These are phyloP conservation scores for Himalopsyche tibetana DNA, from an alignment of 2,888 invertebrate genomes.

Conservation along the genomic window DNA sequence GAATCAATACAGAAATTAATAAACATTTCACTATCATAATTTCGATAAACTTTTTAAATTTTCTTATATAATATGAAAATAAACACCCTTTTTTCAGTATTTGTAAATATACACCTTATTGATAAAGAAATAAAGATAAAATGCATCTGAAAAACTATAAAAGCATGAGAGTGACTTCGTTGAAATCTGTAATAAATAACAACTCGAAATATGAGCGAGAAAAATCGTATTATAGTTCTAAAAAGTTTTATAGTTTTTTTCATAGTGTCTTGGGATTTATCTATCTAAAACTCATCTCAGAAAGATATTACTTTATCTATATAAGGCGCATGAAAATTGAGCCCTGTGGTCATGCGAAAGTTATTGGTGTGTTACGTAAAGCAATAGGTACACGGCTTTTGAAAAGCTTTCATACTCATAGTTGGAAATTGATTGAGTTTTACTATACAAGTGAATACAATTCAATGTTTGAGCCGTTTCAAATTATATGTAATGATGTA, in stretches of 20 bases:
- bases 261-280: slow-evolving; percentile 40
- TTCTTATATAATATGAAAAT: too few relatives aligned
- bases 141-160: not conserved
- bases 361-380: slow-evolving; percentile 1
- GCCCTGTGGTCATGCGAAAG: slow-evolving; percentile 38
- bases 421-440: too few relatives aligned
- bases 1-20: too few relatives aligned
- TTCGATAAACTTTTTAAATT: too few relatives aligned
- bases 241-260: slow-evolving; percentile 16
- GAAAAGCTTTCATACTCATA: too few relatives aligned
- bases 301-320: slow-evolving; percentile 47
- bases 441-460: too few relatives aligned
- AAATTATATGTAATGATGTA: too few relatives aligned
- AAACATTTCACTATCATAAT: too few relatives aligned
- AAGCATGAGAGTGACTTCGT: not conserved
- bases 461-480: too few relatives aligned
- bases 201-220: not conserved
- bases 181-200: not conserved
- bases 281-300: slow-evolving; percentile 51
- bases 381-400: not conserved
- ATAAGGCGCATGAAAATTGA: slow-evolving; percentile 33
- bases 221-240: not conserved
- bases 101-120: not conserved
- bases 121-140: not conserved
- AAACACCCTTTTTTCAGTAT: not conserved